These are phyloP conservation scores for Megamerina dolium DNA, from an alignment of 2,888 invertebrate species.

Conservation along the genomic window DNA sequence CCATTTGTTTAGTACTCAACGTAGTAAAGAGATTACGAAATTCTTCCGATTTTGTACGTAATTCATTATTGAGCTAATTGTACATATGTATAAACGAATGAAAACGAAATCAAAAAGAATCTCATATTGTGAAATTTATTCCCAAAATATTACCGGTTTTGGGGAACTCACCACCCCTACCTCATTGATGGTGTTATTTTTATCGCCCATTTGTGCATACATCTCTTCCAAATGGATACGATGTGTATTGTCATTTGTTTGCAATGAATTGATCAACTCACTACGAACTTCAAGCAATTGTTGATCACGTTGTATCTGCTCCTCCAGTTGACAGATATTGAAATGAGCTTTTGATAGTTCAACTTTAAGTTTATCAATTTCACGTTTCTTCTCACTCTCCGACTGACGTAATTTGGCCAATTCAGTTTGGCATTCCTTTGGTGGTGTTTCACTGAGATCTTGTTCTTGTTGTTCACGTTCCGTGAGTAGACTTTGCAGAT, in stretches of 20 bases:
- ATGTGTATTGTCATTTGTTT: constrained; percentile 32
- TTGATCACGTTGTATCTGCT: constrained; percentile 31
- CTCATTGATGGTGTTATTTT: constrained; percentile 27
- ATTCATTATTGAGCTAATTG: constrained; percentile 36
- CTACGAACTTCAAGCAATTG: constrained; percentile 33
- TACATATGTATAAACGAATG: not conserved
- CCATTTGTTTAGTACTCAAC: constrained; percentile 34
- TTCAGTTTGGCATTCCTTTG: too few relatives aligned
- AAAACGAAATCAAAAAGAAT: too few relatives aligned
- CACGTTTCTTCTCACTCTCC: constrained; percentile 24
- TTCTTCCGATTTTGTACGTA: constrained; percentile 34
- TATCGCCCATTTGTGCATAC: constrained; percentile 31
- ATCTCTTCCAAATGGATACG: constrained; percentile 31
- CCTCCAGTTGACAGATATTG: constrained; percentile 29
- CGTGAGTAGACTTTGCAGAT: too few relatives aligned
- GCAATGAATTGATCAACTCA: constrained; percentile 35
- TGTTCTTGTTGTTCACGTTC: too few relatives aligned
- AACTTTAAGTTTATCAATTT: constrained; percentile 27
- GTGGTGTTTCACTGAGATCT: too few relatives aligned
- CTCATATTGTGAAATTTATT: too few relatives aligned
- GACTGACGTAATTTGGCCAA: constrained; percentile 19
- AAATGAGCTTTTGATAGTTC: constrained; percentile 27
- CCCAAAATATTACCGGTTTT: too few relatives aligned
- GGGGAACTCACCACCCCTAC: constrained; percentile 19
- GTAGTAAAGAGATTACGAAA: constrained; percentile 34